These are phyloP conservation scores for Triplophysa dalaica DNA, from an alignment of 2,113 vertebrate species.

Conservation along the genomic window DNA sequence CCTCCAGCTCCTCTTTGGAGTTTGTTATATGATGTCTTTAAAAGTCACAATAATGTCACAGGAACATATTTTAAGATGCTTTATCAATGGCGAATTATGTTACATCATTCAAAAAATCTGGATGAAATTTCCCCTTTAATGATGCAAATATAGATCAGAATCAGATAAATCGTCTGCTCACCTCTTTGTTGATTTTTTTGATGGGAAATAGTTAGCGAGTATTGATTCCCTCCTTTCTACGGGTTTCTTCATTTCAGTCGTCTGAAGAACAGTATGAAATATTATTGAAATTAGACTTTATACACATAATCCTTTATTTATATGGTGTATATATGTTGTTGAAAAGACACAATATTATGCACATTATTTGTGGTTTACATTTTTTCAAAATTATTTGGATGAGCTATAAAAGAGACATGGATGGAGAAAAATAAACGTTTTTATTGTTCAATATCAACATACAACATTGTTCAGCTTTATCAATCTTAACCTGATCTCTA, in stretches of 20 bases:
- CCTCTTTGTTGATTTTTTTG: constrained; percentile 74
- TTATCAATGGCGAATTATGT: background rate
- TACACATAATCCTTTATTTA: no score
- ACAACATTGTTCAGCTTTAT: constrained; percentile 40
- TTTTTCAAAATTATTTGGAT: no score
- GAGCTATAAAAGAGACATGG: background rate
- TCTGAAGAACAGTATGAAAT: constrained; percentile 64
- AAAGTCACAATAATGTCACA: background rate
- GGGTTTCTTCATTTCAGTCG: constrained; percentile 65
- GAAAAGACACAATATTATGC: no score
- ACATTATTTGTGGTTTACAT: no score
- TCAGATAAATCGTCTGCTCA: constrained; percentile 58
- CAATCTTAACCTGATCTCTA: constrained; percentile 1
- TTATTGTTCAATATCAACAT: constrained; percentile 44
- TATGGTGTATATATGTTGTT: no score
- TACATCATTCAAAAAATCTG: background rate
- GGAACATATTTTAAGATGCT: background rate
- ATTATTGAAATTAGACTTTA: background rate
- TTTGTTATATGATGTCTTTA: background rate
- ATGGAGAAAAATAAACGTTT: constrained; percentile 29
- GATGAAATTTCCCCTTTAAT: no score
- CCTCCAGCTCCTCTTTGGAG: background rate
- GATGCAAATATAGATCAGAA: background rate
- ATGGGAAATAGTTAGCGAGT: constrained; percentile 75
- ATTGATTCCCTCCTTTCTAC: constrained; percentile 79